These are phyloP conservation scores for Esox lucius DNA, from an alignment of 2,797 vertebrate species.

Conservation along the genomic window DNA sequence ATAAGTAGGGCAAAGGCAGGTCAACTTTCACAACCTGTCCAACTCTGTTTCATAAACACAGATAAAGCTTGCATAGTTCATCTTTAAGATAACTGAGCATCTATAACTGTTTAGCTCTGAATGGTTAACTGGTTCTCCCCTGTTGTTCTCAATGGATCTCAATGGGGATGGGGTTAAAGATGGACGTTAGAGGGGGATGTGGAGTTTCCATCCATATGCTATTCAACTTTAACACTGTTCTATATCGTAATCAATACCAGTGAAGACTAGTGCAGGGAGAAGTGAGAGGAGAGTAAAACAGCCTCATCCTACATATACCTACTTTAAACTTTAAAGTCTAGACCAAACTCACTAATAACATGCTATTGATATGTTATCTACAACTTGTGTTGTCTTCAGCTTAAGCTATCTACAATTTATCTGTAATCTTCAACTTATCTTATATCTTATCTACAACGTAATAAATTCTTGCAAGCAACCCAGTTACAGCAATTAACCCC, in stretches of 20 bases:
- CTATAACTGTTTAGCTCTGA: background rate
- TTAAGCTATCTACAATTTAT: no score
- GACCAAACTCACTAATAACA: background rate
- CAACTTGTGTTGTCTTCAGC: no score
- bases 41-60: background rate
- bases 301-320: background rate
- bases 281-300: background rate
- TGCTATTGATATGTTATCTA: background rate
- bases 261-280: background rate
- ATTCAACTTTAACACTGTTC: background rate
- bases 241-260: background rate
- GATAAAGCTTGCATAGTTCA: background rate
- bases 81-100: background rate
- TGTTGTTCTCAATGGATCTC: background rate
- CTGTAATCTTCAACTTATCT: no score
- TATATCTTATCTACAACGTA: no score
- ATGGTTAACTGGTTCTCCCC: background rate
- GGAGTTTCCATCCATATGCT: background rate
- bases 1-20: conserved; percentile 5
- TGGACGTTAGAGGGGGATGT: background rate
- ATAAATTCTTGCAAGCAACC: no score
- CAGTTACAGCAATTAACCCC: no score
- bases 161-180: background rate
- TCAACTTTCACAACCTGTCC: conserved; percentile 11
- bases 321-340: background rate